Conservation (phyloP, 1,140 invertebrate genomes). For the Laodelphax striatellus region DNA sequence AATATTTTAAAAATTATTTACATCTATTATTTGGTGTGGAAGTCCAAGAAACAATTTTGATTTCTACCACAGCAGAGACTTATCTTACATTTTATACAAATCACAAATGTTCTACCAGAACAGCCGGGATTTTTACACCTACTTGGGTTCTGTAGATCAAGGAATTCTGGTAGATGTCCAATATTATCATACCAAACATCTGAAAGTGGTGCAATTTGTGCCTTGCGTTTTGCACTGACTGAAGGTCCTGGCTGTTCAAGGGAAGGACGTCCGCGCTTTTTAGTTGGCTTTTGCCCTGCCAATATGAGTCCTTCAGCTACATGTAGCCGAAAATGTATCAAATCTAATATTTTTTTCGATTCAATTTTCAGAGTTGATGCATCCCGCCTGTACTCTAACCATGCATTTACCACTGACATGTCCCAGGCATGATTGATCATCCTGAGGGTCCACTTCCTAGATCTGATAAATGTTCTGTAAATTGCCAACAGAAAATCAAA, state of each 20-base stretch:
- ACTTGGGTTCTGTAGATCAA: background rate
- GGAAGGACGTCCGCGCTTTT: constrained; percentile 14
- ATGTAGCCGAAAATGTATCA: constrained; percentile 10
- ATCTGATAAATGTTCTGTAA: constrained; percentile 16
- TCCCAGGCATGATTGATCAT: constrained; percentile 15
- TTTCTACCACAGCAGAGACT: constrained; percentile 6
- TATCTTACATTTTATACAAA: constrained; percentile 12
- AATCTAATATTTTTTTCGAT: constrained; percentile 7
- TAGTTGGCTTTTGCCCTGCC: background rate
- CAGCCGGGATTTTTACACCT: constrained; percentile 10
- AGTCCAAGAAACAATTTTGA: constrained; percentile 10
- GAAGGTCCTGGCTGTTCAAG: background rate
- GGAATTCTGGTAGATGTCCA: constrained; percentile 9
- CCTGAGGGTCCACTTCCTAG: constrained; percentile 17
- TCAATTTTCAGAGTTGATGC: background rate
- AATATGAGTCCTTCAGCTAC: constrained; percentile 6
- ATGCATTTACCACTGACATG: constrained; percentile 10
- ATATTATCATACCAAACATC: constrained; percentile 7
- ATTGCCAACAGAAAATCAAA: constrained; percentile 20
- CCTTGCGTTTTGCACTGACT: background rate
- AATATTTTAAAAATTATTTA: too few relatives aligned
- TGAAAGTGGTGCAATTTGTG: background rate
- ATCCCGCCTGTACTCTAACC: constrained; percentile 13
- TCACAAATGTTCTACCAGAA: constrained; percentile 7
- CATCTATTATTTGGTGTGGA: constrained; percentile 5